Conservation (phyloP, 1,140 invertebrate genomes). For the Schlechtendalia chinensis region DNA sequence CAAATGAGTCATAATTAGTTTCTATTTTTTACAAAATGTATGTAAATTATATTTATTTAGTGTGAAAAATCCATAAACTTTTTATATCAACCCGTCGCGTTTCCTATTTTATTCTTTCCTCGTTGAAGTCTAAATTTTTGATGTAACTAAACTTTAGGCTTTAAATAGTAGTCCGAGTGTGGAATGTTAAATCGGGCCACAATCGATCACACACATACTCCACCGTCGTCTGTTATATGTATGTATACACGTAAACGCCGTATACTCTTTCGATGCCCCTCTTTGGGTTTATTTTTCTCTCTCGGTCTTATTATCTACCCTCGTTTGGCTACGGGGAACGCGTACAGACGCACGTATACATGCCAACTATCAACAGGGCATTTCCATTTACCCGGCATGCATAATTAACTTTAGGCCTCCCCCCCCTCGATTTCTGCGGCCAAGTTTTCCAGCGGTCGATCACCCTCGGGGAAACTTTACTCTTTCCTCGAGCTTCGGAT, state of each 20-base stretch:
- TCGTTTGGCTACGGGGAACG: background rate
- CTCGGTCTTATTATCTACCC: background rate
- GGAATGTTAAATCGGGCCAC: background rate
- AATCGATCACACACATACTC: conserved; percentile 14
- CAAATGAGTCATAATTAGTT: too few species aligned
- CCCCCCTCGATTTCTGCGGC: background rate
- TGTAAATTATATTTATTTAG: too few species aligned
- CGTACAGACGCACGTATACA: background rate
- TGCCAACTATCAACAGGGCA: conserved; percentile 11
- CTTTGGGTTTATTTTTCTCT: background rate
- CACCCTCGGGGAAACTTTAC: conserved; percentile 27
- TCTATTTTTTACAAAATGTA: too few species aligned
- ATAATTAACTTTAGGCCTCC: conserved; percentile 36
- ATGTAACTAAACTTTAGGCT: background rate
- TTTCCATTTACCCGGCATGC: conserved; percentile 46
- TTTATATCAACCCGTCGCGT: background rate
- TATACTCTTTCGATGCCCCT: background rate
- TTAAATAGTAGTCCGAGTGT: background rate
- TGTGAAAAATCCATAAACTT: too few species aligned
- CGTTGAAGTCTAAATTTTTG: background rate
- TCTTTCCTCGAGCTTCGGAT: background rate
- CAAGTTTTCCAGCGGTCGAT: conserved; percentile 12
- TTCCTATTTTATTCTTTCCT: background rate
- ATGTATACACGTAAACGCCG: background rate
- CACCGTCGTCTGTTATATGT: background rate